A percentile compares a stretch with the other conserved stretches of the same genome.
Conservation (phyloP, 2,113 vertebrate genomes). For the Ptychochromis oligacanthus region DNA sequence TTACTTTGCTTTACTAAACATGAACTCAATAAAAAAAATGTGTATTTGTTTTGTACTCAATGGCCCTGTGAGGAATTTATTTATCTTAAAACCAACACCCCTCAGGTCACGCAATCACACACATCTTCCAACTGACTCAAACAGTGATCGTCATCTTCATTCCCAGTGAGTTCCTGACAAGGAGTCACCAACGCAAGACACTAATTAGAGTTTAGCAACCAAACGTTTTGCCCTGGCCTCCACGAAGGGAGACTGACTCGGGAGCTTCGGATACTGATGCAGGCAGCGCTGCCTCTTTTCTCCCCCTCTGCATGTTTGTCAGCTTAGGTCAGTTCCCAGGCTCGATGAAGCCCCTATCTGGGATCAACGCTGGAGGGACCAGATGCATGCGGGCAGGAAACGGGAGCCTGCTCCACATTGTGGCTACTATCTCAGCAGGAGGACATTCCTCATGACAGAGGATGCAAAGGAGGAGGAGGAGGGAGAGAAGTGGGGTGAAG, state of each 20-base stretch:
- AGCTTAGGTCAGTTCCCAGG: slow-evolving; percentile 69
- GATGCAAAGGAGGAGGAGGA: slow-evolving; percentile 39
- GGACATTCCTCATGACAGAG: slow-evolving; percentile 74
- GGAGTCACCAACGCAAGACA: slow-evolving; percentile 13
- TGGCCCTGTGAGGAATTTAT: slow-evolving; percentile 31
- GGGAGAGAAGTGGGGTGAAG: not conserved
- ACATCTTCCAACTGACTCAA: slow-evolving; percentile 2
- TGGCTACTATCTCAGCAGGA: slow-evolving; percentile 69
- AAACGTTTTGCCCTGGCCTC: slow-evolving; percentile 32
- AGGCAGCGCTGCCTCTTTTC: slow-evolving; percentile 21
- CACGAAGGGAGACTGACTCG: slow-evolving; percentile 13
- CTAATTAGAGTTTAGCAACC: slow-evolving; percentile 54
- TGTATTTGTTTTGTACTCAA: slow-evolving; percentile 59
- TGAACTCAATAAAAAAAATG: slow-evolving; percentile 61
- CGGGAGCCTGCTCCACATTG: slow-evolving; percentile 70
- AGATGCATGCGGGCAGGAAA: slow-evolving; percentile 74
- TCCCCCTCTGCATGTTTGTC: slow-evolving; percentile 43
- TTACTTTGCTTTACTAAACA: slow-evolving; percentile 47
- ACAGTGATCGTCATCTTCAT: slow-evolving; percentile 26
- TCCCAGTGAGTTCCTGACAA: slow-evolving; percentile 35
- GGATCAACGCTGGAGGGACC: slow-evolving; percentile 70
- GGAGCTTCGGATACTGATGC: slow-evolving; percentile 37
- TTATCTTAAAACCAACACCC: slow-evolving; percentile 20
- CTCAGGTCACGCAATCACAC: slow-evolving; percentile 13
- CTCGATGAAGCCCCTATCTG: slow-evolving; percentile 61